phyloP scores from a whole-genome alignment of 2,113 vertebrate genomes.

The Neodontobutis hainanensis region DNA sequence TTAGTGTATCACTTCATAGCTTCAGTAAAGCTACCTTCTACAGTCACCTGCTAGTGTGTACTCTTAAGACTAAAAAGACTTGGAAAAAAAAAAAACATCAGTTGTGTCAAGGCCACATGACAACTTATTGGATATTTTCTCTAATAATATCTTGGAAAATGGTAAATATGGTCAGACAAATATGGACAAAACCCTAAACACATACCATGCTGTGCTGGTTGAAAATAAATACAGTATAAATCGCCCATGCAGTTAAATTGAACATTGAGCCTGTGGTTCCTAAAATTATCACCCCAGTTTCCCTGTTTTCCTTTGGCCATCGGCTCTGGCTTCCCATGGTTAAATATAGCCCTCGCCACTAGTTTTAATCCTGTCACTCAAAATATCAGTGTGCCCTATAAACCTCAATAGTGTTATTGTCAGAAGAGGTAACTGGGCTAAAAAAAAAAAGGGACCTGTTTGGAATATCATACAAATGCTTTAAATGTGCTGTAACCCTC shows the following conservation, averaged over 20 bases:
- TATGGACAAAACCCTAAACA: constrained; percentile 25
- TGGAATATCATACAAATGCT: constrained; percentile 20
- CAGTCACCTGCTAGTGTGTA: no score
- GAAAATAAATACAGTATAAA: constrained; percentile 37
- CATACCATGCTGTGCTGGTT: constrained; percentile 30
- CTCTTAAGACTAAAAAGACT: no score
- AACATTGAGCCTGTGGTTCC: constrained; percentile 26
- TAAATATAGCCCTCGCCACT: constrained; percentile 43
- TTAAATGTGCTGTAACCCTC: no score
- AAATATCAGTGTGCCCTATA: constrained; percentile 56
- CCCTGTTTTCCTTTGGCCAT: constrained; percentile 36
- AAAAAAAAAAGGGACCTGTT: constrained; percentile 8
- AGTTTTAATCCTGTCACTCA: constrained; percentile 63
- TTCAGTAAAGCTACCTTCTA: no score
- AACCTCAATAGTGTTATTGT: constrained; percentile 66
- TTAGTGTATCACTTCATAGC: neutral
- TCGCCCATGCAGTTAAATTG: constrained; percentile 33
- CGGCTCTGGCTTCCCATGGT: constrained; percentile 32
- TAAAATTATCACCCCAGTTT: constrained; percentile 53
- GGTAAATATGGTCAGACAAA: neutral
- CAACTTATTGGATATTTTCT: no score
- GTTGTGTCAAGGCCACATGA: no score
- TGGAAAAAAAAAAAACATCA: no score
- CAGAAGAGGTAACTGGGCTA: constrained; percentile 31
- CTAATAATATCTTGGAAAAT: neutral